Base-by-base conservation (phyloP, 2,797 vertebrate species). In the Sebastes cheni region DNA sequence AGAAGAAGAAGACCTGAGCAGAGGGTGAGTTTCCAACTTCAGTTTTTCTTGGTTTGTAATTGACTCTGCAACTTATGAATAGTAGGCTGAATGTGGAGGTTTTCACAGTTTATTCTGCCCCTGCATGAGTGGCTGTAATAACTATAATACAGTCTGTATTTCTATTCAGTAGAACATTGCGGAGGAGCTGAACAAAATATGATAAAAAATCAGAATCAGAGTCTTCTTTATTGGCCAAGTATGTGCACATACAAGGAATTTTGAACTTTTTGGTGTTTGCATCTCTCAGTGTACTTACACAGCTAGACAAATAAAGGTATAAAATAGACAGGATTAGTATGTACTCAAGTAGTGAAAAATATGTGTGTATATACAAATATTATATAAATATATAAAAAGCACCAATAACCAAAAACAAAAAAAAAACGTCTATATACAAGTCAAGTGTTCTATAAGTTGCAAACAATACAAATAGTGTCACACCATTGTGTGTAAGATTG, bases 21-120 rank as follows among this genome's bases (percentile, higher is more conserved):
- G 1, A 39, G 6, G 86, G 93, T 94, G 75, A 93, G 93, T 92
- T 61, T 73, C 10, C 62, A n/a, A n/a, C 8, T 5, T 52, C 42
- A 20, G 3, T 0, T 42, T 30, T 18, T 18, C 10, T 1, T 14
- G 25, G 1, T 14, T 52, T 29, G 1, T 16, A 4, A 1, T 46
- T 52, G 20, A 59, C 12, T 54, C 27, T 25, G 3, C 34, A 65
- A 5, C 25, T 0, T 2, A 4, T 25, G 14, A 27, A 3, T 6
- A 5, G 2, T 8, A 16, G 34, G 8, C 22, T 65, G 8, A n/a
- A 29, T 56, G 3, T 29, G 29, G 22, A 27, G 2, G 4, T 27
- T 2, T 18, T 50, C 20, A 9, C 20, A 11, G 16, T 8, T 2
- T 59, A 6, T 20, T 29, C 13, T 20, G 4, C 29, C n/a, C 30